Conservation (phyloP, 2,113 vertebrate genomes). For the Ornithorhynchus anatinus region DNA sequence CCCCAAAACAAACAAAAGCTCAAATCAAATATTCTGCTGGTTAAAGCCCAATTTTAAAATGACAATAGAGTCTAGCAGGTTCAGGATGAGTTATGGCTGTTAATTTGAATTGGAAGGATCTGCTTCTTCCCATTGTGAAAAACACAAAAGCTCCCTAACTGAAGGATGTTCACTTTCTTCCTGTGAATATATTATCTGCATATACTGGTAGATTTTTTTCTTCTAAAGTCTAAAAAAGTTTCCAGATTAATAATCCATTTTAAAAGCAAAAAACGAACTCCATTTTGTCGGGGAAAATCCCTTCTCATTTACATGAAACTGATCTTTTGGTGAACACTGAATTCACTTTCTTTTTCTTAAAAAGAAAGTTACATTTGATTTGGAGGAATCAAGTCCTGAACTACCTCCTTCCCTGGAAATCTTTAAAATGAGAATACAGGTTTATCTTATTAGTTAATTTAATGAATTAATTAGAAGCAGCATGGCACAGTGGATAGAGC, state of each 20-base stretch:
- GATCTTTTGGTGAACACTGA: neutral
- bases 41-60: slow-evolving; percentile 29
- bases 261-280: slow-evolving; percentile 8
- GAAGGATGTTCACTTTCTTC: neutral
- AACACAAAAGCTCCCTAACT: neutral
- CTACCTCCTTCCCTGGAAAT: too few species aligned
- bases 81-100: neutral
- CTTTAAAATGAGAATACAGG: too few species aligned
- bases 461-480: too few species aligned
- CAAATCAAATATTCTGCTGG: slow-evolving; percentile 30
- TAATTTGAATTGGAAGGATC: neutral
- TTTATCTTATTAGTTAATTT: too few species aligned
- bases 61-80: slow-evolving; percentile 7
- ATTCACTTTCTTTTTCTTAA: too few species aligned
- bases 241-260: neutral
- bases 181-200: neutral
- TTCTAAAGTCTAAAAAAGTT: slow-evolving; percentile 4
- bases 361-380: too few species aligned
- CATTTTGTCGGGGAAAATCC: neutral
- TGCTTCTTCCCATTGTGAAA: neutral
- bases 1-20: neutral
- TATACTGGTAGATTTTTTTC: neutral
- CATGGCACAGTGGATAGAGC: too few species aligned
- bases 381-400: too few species aligned
- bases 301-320: neutral